Percentiles rank a stretch among this genome's conserved stretches.
phyloP scores from a whole-genome alignment of 2,888 invertebrate species.

The Julus scanicus region DNA sequence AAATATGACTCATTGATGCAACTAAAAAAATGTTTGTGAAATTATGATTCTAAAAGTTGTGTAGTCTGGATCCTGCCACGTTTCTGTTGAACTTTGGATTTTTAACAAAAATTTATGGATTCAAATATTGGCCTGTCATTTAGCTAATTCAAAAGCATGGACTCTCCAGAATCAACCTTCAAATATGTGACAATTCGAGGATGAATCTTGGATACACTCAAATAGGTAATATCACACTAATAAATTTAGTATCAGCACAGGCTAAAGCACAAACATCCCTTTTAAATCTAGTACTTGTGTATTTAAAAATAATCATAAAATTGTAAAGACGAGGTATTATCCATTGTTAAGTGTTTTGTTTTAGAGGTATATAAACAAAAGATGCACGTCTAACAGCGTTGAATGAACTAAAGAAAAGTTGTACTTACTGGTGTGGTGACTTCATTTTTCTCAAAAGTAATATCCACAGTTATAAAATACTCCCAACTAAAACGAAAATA shows the following conservation, averaged over 20 bases:
- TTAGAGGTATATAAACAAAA: not conserved
- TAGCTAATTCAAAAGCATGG: too few species aligned
- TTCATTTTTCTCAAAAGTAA: not conserved
- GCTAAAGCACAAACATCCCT: not conserved
- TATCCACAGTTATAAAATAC: not conserved
- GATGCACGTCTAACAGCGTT: not conserved
- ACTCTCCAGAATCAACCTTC: not conserved
- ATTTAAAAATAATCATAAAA: not conserved
- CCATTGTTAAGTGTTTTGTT: not conserved
- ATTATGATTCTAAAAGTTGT: too few species aligned
- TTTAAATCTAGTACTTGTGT: not conserved
- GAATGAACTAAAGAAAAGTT: not conserved
- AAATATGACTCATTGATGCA: too few species aligned
- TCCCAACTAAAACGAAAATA: not conserved
- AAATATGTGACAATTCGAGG: too few species aligned
- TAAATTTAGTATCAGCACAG: not conserved
- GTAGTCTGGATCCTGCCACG: too few species aligned
- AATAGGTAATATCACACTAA: not conserved
- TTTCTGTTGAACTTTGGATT: too few species aligned
- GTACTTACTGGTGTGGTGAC: slow-evolving; percentile 8
- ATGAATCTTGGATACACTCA: too few species aligned
- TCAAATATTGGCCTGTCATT: too few species aligned
- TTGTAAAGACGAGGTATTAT: not conserved
- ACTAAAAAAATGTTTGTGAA: too few species aligned
- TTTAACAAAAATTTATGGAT: too few species aligned